Evolutionary conservation across 2,888 invertebrate genomes (phyloP), one percentile per base, ranked within the genome.

Genomic region (Tetragonisca angustula): DNA sequence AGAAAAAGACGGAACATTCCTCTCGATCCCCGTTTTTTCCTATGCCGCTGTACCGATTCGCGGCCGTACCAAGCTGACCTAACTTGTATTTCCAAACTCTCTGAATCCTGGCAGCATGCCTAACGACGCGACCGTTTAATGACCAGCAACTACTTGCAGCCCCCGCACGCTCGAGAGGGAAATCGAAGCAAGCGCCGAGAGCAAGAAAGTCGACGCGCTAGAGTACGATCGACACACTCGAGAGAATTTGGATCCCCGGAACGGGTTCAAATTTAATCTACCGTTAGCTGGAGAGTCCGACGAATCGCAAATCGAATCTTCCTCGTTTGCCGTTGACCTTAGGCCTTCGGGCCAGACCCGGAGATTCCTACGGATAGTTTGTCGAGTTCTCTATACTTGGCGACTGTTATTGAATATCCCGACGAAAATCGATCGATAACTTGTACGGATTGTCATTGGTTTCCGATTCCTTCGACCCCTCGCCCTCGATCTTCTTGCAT

Each of bases 281-380:
- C 50, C 79, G 76, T 79, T 83, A 78, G 62, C 32, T 59, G 50
- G 68, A 76, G 71, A 78, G 50, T 56, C 56, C 69, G 69, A 67
- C 83, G 83, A 88, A 86, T 81, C 65, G 68, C 79, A 84, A 88
- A 88, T 81, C 81, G 88, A 77, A 86, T 88, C 78, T 85, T 76
- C 79, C 81, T 80, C 67, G 68, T 79, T 87, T 56, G 49, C 68
- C 52, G 78, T 2, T 70, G 68, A 87, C 68, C 87, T 56, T 52
- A 74, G 68, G 64, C 76, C 74, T 11, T 9, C 11, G 43, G 71
- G 52, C 32, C 71, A 50, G 27, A 56, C 21, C 62, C 36, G 54
- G 49, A 52, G 43, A 77, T 67, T 61, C 32, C 52, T 54, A 0
- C 15, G 50, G 54, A 70, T 49, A 56, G 76, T 69, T 76, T 21